Conservation (phyloP, 1,140 invertebrate species). For the Tyrophagus putrescentiae region DNA sequence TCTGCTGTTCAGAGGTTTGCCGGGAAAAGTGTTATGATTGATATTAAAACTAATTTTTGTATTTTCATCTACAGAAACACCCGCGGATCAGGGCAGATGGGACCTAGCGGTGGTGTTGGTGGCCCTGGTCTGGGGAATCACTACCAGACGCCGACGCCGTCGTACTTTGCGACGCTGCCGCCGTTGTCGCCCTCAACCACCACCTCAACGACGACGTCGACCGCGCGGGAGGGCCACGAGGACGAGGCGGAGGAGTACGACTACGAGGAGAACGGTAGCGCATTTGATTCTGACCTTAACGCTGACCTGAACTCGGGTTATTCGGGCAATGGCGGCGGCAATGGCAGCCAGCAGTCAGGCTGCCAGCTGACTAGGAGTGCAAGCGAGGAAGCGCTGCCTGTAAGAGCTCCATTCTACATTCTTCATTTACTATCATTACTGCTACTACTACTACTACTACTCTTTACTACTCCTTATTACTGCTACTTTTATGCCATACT, state of each 20-base stretch:
- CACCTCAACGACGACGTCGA: slow-evolving; percentile 14
- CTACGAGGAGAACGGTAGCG: slow-evolving; percentile 42
- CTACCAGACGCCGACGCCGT: background rate
- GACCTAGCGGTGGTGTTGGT: no score
- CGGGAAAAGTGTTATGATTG: background rate
- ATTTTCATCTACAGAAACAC: background rate
- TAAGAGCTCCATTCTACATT: slow-evolving; percentile 16
- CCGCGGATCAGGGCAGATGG: background rate
- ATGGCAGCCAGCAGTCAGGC: background rate
- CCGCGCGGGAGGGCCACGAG: slow-evolving; percentile 1
- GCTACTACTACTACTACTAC: background rate
- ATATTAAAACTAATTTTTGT: background rate
- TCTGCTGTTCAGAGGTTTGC: background rate
- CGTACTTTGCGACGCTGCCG: slow-evolving; percentile 9
- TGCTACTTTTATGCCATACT: no score
- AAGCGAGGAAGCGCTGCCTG: slow-evolving; percentile 61
- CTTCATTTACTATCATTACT: background rate
- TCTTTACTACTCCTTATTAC: no score
- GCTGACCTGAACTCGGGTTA: slow-evolving; percentile 14
- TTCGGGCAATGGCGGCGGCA: slow-evolving; percentile 6
- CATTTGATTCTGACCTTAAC: slow-evolving; percentile 20
- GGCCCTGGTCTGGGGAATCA: background rate
- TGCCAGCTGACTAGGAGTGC: slow-evolving; percentile 50
- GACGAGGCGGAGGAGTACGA: slow-evolving; percentile 57
- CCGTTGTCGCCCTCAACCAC: slow-evolving; percentile 17